Evolutionary conservation across 92 coral and sea anemone species (phyloP).

Genomic region (Micromussa lordhowensis): DNA sequence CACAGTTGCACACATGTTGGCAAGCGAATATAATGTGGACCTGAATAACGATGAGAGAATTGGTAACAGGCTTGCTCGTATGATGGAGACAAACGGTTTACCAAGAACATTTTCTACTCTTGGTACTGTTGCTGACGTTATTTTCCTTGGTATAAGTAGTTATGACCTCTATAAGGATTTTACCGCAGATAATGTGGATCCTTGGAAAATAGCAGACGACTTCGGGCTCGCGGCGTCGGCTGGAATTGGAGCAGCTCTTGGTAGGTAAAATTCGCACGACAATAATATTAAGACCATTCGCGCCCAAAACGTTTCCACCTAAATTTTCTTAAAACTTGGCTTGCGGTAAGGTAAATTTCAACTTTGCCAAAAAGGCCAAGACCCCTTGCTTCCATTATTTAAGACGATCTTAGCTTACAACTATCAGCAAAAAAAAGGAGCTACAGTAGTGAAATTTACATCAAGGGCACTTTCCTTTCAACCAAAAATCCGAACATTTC

Average conservation of each 20-base stretch:
- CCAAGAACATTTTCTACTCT: background rate
- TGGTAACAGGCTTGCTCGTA: background rate
- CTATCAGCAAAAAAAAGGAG: no score
- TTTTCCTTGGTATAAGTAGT: background rate
- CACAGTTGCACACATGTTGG: background rate
- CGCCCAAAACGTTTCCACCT: no score
- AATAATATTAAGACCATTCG: no score
- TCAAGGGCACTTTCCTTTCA: no score
- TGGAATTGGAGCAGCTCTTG: slow-evolving; percentile 1
- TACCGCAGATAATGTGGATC: background rate
- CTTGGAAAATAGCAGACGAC: slow-evolving; percentile 27
- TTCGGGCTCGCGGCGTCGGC: background rate
- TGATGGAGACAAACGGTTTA: background rate
- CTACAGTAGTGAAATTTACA: no score
- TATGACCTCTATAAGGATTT: slow-evolving; percentile 3
- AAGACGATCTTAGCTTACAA: no score
- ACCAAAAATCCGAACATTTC: no score
- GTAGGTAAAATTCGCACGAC: no score
- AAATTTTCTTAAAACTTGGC: no score
- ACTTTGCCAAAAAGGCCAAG: no score
- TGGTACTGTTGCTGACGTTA: slow-evolving; percentile 3
- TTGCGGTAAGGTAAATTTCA: no score
- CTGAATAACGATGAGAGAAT: background rate
- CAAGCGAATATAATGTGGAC: background rate
- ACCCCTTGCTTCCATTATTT: no score